Evolutionary conservation across 2,113 vertebrate genomes (phyloP), one percentile per base, ranked within the genome.

Genomic region (Megalops atlanticus): DNA sequence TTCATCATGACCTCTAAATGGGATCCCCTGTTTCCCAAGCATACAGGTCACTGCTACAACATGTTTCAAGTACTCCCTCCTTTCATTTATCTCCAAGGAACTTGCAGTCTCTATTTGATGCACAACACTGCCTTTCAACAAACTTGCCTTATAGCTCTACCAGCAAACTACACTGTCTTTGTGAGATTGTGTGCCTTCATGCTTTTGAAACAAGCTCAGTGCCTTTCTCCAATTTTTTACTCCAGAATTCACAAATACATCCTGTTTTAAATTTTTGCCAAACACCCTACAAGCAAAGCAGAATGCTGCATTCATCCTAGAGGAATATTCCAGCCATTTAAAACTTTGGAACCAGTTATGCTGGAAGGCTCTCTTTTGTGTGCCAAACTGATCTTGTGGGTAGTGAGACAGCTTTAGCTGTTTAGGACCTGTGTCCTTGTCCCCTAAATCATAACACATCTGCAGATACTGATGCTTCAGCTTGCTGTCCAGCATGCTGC

Each of bases 341-440:
- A 79, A 71, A 35, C 39, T 79, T 18, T 47, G 36, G 33, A 79
- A 71, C 41, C 78, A 64, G 1, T 31, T 79, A n/a, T 43, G 40
- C 31, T 70, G 47, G 36, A 79, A 79, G 39, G 78, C 39, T 78
- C 83, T 45, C 14, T n/a, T 45, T 45, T 45, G 43, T 14, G 14
- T 45, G 43, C 74, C 80, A 77, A 84, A 81, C 69, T 81, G 74
- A 81, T 45, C 58, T 24, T 80, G 74, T 47, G 83, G 69, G 74
- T 81, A 81, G 27, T 84, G 83, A 78, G 83, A 78, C 69, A 81
- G 75, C 31, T 74, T 84, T 73, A 75, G 78, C 68, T 84, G 70
- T 81, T 84, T 84, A 84, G 83, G 83, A 84, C 74, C 79, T 47
- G 79, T 84, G 71, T 81, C 78, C 78, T 81, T 81, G 78, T 81